Percentiles rank a stretch among this genome's conserved stretches.
These are phyloP conservation scores for Hyles lineata DNA, from an alignment of 2,888 invertebrate genomes.

Conservation along the genomic window DNA sequence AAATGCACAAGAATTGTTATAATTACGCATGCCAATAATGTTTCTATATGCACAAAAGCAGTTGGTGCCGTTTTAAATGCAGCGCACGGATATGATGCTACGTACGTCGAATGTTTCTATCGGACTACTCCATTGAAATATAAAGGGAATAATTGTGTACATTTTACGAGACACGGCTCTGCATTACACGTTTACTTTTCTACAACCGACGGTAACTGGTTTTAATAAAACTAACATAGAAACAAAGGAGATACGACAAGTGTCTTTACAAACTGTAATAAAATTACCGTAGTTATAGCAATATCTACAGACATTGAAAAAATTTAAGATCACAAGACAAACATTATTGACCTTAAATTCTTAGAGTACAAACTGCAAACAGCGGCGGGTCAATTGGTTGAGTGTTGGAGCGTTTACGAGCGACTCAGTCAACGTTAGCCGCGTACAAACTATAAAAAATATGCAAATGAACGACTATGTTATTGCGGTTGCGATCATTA, in stretches of 20 bases:
- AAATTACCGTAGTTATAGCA: background rate
- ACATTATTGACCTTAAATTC: constrained; percentile 38
- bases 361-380: constrained; percentile 40
- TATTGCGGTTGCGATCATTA: constrained; percentile 40
- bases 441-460: constrained; percentile 42
- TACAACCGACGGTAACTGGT: constrained; percentile 1
- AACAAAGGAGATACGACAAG: background rate
- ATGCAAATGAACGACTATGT: constrained; percentile 41
- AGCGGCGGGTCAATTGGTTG: constrained; percentile 36
- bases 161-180: constrained; percentile 14
- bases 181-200: constrained; percentile 17
- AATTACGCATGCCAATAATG: constrained; percentile 34
- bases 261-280: background rate
- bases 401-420: constrained; percentile 34
- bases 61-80: constrained; percentile 32
- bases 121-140: constrained; percentile 28
- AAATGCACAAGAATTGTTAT: constrained; percentile 32
- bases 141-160: constrained; percentile 29
- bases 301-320: background rate
- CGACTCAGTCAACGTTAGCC: constrained; percentile 38
- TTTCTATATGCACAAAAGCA: constrained; percentile 32
- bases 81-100: constrained; percentile 32
- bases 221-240: background rate
- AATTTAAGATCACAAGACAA: constrained; percentile 5
- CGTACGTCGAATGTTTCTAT: constrained; percentile 32